Conservation (phyloP, 2,113 vertebrate species). For the Tetraodon nigroviridis region DNA sequence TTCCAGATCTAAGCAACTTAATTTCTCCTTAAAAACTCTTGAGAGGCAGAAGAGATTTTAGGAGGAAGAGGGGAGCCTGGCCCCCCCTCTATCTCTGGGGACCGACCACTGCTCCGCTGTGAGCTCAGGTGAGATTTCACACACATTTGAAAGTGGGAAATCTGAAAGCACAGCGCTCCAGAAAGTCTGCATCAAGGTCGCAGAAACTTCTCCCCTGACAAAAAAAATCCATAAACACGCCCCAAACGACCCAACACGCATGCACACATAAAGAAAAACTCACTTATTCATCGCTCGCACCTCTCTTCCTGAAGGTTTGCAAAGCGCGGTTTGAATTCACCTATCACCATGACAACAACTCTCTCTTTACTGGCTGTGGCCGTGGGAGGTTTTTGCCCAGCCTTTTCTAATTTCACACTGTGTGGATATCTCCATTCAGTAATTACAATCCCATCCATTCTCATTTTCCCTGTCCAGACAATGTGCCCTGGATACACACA, state of each 20-base stretch:
- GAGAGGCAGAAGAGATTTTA: too few species aligned
- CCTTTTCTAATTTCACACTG: conserved; percentile 76
- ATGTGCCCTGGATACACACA: conserved; percentile 58
- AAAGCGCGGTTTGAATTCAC: conserved; percentile 64
- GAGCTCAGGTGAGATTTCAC: conserved; percentile 13
- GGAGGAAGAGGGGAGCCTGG: too few species aligned
- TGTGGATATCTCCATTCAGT: conserved; percentile 75
- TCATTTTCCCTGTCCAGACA: conserved; percentile 68
- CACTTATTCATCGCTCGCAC: conserved; percentile 29
- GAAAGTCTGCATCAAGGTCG: conserved; percentile 52
- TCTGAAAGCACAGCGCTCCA: conserved; percentile 29
- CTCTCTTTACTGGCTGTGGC: conserved; percentile 60
- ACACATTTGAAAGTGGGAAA: conserved; percentile 9
- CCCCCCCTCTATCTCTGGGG: too few species aligned
- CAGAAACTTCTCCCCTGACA: conserved; percentile 41
- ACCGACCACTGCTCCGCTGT: background rate
- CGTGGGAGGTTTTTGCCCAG: conserved; percentile 64
- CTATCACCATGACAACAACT: conserved; percentile 72
- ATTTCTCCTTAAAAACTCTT: background rate
- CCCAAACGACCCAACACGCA: conserved; percentile 7
- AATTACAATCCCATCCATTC: conserved; percentile 72
- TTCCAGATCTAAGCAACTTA: too few species aligned
- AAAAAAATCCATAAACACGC: conserved; percentile 31
- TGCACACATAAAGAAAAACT: conserved; percentile 5
- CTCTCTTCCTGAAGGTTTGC: conserved; percentile 60